Evolutionary conservation across 1,140 invertebrate genomes (phyloP), one percentile per base, ranked within the genome.

Genomic region (Anagrus nilaparvatae): DNA sequence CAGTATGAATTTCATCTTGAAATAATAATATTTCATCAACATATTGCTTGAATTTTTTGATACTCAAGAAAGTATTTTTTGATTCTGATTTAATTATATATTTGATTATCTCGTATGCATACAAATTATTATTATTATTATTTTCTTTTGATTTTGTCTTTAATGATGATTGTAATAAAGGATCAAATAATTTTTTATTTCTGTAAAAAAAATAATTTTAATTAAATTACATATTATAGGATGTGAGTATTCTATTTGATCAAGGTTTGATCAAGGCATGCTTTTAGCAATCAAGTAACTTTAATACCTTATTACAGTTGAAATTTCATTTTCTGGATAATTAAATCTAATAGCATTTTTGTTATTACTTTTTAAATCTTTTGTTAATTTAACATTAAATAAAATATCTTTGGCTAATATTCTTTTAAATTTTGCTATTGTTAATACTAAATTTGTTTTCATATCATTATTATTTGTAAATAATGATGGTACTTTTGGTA

Each of bases 281-380:
- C n/a, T n/a, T n/a, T n/a, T n/a, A n/a, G n/a, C n/a, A n/a, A 16
- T 24, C 37, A 50, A 52, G 27, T 33, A 40, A 27, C 34, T 39
- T 29, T 65, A 82, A n/a, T n/a, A n/a, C n/a, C n/a, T n/a, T 79
- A 78, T 79, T 14, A 79, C 79, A 53, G 83, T 74, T 5, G 77
- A 73, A 46, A 72, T 76, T 0, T 67, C 61, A 2, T 63, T 66
- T 48, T 73, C 70, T 2, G 79, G 78, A 13, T 73, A 69, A 33
- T 80, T 79, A 42, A 84, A 58, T 5, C 74, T 68, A 18, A 84
- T 67, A 34, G 77, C 61, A 54, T 79, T 81, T 2, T 72, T 57
- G 3, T 71, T 74, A 3, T 73, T 72, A 51, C 84, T 81, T 35
- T 69, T 72, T 0, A 77, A 75, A 67, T 83, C 78, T 0, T 74